These are phyloP conservation scores for Sphaeridia pumilis DNA, from an alignment of 2,888 invertebrate genomes.

Conservation along the genomic window DNA sequence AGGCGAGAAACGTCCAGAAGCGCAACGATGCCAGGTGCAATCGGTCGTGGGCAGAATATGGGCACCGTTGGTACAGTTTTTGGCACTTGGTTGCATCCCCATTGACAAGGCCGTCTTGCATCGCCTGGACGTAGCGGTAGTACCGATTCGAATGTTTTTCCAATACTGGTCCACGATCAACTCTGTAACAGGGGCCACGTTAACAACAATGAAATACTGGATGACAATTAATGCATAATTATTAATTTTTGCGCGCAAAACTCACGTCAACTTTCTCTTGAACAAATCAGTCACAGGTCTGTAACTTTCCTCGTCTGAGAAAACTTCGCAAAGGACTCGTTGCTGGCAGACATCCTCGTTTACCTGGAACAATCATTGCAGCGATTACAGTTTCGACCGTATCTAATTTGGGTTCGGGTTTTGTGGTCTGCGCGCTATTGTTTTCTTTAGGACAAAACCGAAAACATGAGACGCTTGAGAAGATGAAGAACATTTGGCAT, in stretches of 20 bases:
- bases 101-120: slow-evolving; percentile 36
- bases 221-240: neutral
- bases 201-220: too few species aligned
- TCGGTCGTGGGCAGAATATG: slow-evolving; percentile 35
- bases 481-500: too few species aligned
- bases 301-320: slow-evolving; percentile 36
- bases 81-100: slow-evolving; percentile 29
- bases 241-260: neutral
- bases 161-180: slow-evolving; percentile 34
- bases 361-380: slow-evolving; percentile 29
- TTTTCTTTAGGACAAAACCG: too few species aligned
- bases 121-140: slow-evolving; percentile 36
- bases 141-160: slow-evolving; percentile 36
- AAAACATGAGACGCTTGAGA: too few species aligned
- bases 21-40: slow-evolving; percentile 37
- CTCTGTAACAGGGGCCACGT: slow-evolving; percentile 23
- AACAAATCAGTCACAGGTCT: slow-evolving; percentile 37
- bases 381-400: too few species aligned
- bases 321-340: slow-evolving; percentile 36
- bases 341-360: slow-evolving; percentile 37
- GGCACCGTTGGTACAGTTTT: slow-evolving; percentile 34
- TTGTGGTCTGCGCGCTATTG: too few species aligned
- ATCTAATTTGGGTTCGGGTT: too few species aligned
- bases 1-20: slow-evolving; percentile 37
- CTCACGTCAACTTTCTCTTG: slow-evolving; percentile 36